Evolutionary conservation across 2,888 invertebrate species (phyloP).

Genomic region (Mactromeris polynyma): DNA sequence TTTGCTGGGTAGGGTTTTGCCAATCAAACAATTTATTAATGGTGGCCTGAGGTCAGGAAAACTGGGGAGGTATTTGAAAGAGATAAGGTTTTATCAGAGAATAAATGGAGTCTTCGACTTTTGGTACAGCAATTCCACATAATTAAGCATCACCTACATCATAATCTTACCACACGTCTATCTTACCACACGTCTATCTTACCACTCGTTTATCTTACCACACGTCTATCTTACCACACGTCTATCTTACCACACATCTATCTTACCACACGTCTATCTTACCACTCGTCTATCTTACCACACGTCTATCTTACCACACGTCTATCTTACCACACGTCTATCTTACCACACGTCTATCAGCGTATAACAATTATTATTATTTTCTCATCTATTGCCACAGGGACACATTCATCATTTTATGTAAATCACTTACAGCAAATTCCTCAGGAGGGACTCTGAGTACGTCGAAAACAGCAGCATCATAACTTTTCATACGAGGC

Average conservation of each 20-base stretch:
- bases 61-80: no score
- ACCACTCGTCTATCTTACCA: no score
- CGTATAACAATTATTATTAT: background rate
- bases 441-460: slow-evolving; percentile 87
- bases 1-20: no score
- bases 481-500: slow-evolving; percentile 85
- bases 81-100: no score
- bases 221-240: background rate
- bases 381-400: slow-evolving; percentile 10
- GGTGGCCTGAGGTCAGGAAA: no score
- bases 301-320: background rate
- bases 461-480: slow-evolving; percentile 88
- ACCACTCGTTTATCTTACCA: no score
- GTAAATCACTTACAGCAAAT: slow-evolving; percentile 85
- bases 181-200: background rate
- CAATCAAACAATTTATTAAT: no score
- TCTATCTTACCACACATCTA: no score
- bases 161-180: background rate
- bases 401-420: background rate
- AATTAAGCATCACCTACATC: background rate
- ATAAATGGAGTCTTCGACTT: no score
- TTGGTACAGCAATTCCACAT: background rate
- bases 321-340: background rate
- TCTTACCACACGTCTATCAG: background rate
- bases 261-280: background rate